Conservation (phyloP, 2,888 invertebrate genomes). For the Caenorhabditis macrosperma region DNA sequence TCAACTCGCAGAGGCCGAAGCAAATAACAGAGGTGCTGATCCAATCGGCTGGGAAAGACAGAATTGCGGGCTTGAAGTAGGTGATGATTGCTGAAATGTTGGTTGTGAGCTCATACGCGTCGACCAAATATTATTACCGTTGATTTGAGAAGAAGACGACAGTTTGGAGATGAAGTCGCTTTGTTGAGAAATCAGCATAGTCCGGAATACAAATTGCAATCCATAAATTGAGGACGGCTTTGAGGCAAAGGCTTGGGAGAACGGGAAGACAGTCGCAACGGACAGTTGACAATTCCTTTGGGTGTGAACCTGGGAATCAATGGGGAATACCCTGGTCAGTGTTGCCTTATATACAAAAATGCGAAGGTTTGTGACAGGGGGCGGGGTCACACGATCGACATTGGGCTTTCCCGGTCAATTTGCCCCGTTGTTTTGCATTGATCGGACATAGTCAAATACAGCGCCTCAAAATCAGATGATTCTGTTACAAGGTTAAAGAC, state of each 20-base stretch:
- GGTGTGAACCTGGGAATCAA: constrained; percentile 24
- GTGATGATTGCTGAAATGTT: constrained; percentile 35
- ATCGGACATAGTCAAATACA: constrained; percentile 10
- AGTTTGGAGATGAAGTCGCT: constrained; percentile 40
- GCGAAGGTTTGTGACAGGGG: constrained; percentile 27
- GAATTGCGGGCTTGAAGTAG: constrained; percentile 55
- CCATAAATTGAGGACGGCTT: constrained; percentile 42
- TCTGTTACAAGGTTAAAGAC: constrained; percentile 7
- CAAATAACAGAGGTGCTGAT: constrained; percentile 76
- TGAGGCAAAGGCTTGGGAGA: background rate
- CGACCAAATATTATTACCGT: constrained; percentile 14
- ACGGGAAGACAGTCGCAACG: background rate
- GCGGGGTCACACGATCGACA: constrained; percentile 46
- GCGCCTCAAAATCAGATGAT: constrained; percentile 40
- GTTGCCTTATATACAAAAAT: constrained; percentile 44
- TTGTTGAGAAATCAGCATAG: constrained; percentile 61
- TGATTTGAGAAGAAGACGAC: constrained; percentile 45
- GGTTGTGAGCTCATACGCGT: background rate
- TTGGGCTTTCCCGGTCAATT: constrained; percentile 60
- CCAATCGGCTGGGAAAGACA: constrained; percentile 71
- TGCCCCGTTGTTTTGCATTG: constrained; percentile 28
- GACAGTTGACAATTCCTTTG: constrained; percentile 13
- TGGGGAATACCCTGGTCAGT: constrained; percentile 15
- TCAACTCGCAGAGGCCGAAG: constrained; percentile 77
- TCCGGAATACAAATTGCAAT: constrained; percentile 51